Evolutionary conservation across 2,888 invertebrate genomes (phyloP).

Genomic region (Meliscaeva auricollis): DNA sequence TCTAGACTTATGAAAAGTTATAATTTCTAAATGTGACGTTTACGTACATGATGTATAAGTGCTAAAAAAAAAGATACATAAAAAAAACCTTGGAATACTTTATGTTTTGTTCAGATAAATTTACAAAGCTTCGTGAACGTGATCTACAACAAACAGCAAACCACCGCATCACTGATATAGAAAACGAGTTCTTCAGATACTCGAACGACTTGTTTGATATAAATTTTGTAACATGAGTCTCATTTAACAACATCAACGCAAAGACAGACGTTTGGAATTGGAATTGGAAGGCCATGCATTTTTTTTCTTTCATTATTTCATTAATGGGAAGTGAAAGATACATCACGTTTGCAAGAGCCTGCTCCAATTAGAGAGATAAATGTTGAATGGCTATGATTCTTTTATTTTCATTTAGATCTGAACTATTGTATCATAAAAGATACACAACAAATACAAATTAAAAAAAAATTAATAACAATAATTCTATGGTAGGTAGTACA

Average conservation of each 20-base stretch:
- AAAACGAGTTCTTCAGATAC: slow-evolving; percentile 12
- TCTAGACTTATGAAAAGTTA: not conserved
- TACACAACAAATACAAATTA: not conserved
- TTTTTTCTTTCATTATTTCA: not conserved
- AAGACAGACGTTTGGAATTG: not conserved
- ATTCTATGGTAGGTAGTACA: not conserved
- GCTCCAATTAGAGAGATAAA: not conserved
- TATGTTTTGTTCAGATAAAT: not conserved
- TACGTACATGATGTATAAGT: too few relatives aligned
- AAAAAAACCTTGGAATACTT: not conserved
- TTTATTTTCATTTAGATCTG: not conserved
- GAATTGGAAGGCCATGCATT: slow-evolving; percentile 9
- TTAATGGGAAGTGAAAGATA: slow-evolving; percentile 5
- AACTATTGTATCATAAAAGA: not conserved
- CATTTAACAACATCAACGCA: slow-evolving; percentile 1
- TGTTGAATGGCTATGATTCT: slow-evolving; percentile 2
- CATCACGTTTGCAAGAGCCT: not conserved
- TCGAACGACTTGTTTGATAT: not conserved
- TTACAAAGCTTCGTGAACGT: slow-evolving; percentile 25
- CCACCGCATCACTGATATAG: not conserved
- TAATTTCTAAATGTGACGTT: not conserved
- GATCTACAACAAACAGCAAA: not conserved
- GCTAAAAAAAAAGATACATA: not conserved
- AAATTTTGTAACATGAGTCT: slow-evolving; percentile 2
- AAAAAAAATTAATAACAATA: too few relatives aligned